Conservation (phyloP, 2,797 vertebrate genomes). For the Sus cebifrons region DNA sequence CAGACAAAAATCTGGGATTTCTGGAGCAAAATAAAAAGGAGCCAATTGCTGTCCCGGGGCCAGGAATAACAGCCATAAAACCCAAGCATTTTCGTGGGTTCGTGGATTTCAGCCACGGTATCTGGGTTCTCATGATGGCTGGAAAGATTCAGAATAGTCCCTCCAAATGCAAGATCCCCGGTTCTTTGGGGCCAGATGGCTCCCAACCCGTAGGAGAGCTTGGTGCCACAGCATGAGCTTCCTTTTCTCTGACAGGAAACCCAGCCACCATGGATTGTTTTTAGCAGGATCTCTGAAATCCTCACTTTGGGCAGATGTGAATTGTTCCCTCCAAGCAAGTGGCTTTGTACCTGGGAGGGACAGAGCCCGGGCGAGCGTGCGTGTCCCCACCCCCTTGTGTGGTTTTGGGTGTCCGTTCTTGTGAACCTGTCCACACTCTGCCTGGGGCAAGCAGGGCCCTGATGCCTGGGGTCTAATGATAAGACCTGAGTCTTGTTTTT, state of each 20-base stretch:
- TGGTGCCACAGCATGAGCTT: background rate
- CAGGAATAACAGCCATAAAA: constrained; percentile 57
- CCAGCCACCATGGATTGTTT: background rate
- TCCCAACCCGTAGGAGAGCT: background rate
- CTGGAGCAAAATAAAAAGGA: constrained; percentile 47
- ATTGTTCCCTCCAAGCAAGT: background rate
- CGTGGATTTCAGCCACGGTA: background rate
- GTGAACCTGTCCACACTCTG: background rate
- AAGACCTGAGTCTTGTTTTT: background rate
- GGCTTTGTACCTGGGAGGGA: background rate
- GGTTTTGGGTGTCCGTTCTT: background rate
- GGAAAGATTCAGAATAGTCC: constrained; percentile 41
- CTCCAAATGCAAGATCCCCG: background rate
- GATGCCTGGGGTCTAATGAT: constrained; percentile 75
- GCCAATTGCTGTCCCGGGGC: background rate
- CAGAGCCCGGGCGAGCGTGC: background rate
- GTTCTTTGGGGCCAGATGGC: background rate
- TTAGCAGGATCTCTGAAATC: background rate
- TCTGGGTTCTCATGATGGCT: background rate
- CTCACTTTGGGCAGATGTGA: background rate
- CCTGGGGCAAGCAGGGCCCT: constrained; percentile 30
- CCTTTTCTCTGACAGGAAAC: constrained; percentile 21
- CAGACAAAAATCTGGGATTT: background rate
- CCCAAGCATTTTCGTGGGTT: background rate
- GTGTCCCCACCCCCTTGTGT: background rate